Evolutionary conservation across 2,113 vertebrate species (phyloP).

Genomic region (Hypomesus transpacificus): DNA sequence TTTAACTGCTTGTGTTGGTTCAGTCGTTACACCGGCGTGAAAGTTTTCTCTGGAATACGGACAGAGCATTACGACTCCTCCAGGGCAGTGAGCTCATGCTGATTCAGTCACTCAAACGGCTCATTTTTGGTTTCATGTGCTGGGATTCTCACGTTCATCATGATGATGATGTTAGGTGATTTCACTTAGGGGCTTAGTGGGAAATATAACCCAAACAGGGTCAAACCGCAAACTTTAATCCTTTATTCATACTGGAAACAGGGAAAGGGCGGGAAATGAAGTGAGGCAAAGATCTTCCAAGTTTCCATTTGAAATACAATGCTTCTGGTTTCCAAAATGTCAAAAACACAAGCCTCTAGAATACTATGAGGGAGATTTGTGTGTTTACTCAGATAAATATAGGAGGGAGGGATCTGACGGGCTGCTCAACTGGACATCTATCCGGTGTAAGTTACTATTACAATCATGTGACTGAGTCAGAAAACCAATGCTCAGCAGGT

Average conservation of each 20-base stretch:
- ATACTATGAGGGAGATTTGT: slow-evolving; percentile 26
- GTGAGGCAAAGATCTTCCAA: slow-evolving; percentile 20
- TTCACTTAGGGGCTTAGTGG: not conserved
- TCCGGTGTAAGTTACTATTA: slow-evolving; percentile 30
- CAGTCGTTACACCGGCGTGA: slow-evolving; percentile 45
- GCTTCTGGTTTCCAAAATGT: slow-evolving; percentile 29
- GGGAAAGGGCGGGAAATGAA: not conserved
- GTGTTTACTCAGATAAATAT: slow-evolving; percentile 48
- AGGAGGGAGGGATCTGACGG: slow-evolving; percentile 36
- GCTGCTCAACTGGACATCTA: slow-evolving; percentile 32
- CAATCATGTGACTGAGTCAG: slow-evolving; percentile 29
- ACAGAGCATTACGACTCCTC: slow-evolving; percentile 13
- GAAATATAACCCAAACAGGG: too few relatives aligned
- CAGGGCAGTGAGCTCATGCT: slow-evolving; percentile 52
- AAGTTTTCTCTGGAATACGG: slow-evolving; percentile 40
- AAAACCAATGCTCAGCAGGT: slow-evolving; percentile 55
- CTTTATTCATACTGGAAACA: not conserved
- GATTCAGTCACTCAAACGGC: slow-evolving; percentile 16
- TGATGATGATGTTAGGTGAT: slow-evolving; percentile 18
- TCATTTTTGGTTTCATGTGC: slow-evolving; percentile 30
- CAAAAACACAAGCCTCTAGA: slow-evolving; percentile 31
- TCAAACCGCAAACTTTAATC: too few relatives aligned
- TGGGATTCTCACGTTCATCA: slow-evolving; percentile 6
- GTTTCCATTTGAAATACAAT: not conserved
- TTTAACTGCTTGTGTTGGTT: slow-evolving; percentile 42